Percentiles rank a stretch among this genome's conserved stretches.
These are phyloP conservation scores for Drosophila vallismaia DNA, from an alignment of 2,888 invertebrate genomes.

Conservation along the genomic window DNA sequence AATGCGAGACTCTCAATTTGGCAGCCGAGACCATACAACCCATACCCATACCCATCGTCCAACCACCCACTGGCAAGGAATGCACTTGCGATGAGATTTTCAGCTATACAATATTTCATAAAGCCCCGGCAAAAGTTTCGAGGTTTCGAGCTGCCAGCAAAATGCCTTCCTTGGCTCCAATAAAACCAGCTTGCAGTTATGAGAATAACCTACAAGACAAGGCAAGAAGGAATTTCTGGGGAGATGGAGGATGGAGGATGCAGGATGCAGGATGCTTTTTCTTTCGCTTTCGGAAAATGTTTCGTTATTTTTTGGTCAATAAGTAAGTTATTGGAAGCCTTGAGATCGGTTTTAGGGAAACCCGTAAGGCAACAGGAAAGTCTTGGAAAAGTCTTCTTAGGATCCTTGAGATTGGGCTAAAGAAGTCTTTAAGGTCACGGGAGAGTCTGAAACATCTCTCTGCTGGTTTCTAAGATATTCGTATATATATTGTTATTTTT, in stretches of 20 bases:
- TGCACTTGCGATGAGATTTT: conserved; percentile 25
- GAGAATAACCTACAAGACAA: not conserved
- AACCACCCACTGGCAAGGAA: not conserved
- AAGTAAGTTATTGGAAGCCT: not conserved
- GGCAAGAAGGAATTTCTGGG: no score
- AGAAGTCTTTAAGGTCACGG: no score
- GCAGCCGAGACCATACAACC: conserved; percentile 35
- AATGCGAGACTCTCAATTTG: conserved; percentile 54
- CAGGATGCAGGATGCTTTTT: no score
- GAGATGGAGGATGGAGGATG: no score
- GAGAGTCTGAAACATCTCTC: no score
- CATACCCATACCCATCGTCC: not conserved
- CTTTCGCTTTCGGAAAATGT: not conserved
- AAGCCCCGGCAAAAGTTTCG: conserved; percentile 26
- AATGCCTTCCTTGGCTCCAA: conserved; percentile 23
- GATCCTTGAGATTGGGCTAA: no score
- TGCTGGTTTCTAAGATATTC: no score
- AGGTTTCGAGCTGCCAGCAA: conserved; percentile 11
- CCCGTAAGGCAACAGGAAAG: no score
- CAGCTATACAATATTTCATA: conserved; percentile 36
- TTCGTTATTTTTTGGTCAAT: not conserved
- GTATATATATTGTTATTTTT: no score
- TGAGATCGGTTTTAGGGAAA: no score
- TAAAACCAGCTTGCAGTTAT: conserved; percentile 28
- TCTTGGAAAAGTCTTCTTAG: no score